A percentile compares a stretch with the other conserved stretches of the same genome.
Evolutionary conservation across 1,140 invertebrate species (phyloP).

Genomic region (Penaeus vannamei): DNA sequence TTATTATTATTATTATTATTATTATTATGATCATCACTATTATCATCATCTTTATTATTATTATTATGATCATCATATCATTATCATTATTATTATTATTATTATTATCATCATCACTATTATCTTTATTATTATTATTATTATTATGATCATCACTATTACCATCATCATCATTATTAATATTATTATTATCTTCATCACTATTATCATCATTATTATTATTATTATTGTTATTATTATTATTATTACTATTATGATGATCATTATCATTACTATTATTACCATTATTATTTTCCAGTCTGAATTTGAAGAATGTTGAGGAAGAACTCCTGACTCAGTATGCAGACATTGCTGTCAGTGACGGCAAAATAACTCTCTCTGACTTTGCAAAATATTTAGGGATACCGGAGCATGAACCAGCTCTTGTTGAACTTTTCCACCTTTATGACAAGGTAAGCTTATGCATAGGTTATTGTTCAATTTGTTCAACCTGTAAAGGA

Average conservation of each 20-base stretch:
- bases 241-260: background rate
- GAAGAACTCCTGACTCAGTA: slow-evolving; percentile 69
- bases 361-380: slow-evolving; percentile 74
- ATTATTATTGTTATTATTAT: slow-evolving; percentile 34
- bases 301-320: slow-evolving; percentile 70
- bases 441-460: slow-evolving; percentile 79
- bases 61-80: no score
- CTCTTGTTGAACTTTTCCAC: slow-evolving; percentile 78
- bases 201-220: background rate
- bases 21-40: background rate
- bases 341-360: slow-evolving; percentile 71
- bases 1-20: slow-evolving; percentile 33
- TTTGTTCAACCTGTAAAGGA: background rate
- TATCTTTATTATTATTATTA: no score
- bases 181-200: no score
- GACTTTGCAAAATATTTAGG: slow-evolving; percentile 79
- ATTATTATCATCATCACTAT: no score
- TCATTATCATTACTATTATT: background rate
- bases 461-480: background rate
- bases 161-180: no score
- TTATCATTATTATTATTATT: no score
- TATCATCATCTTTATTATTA: background rate
- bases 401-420: slow-evolving; percentile 75
- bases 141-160: no score
- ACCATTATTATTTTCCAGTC: slow-evolving; percentile 63